Conservation (phyloP, 2,888 invertebrate genomes). For the Opisthograptis luteolata region DNA sequence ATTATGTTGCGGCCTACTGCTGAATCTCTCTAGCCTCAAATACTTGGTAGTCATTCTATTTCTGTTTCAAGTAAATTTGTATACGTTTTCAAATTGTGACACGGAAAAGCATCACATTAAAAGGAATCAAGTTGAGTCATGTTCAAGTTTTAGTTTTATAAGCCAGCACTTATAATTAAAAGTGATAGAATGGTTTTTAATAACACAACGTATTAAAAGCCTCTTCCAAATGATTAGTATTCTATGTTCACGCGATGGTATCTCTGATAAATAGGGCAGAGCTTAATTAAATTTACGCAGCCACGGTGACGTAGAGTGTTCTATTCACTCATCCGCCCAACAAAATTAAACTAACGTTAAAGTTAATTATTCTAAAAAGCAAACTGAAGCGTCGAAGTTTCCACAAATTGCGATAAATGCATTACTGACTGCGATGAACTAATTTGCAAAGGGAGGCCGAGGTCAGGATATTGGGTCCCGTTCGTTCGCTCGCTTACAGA, state of each 20-base stretch:
- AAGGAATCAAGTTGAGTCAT: conserved; percentile 3
- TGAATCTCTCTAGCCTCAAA: conserved; percentile 27
- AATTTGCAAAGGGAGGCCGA: conserved; percentile 33
- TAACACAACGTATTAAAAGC: conserved; percentile 10
- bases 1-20: conserved; percentile 46
- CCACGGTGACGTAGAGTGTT: conserved; percentile 7
- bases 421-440: conserved; percentile 33
- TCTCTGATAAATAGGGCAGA: not conserved
- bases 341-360: conserved; percentile 12
- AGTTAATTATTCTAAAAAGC: conserved; percentile 19
- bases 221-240: not conserved
- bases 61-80: conserved; percentile 2
- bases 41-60: conserved; percentile 9
- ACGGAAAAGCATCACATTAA: not conserved
- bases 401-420: conserved; percentile 34
- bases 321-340: not conserved
- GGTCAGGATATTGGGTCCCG: conserved; percentile 34
- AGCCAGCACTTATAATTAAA: conserved; percentile 1
- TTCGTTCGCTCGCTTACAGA: conserved; percentile 9
- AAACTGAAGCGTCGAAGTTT: conserved; percentile 14
- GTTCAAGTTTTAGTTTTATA: not conserved
- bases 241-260: not conserved
- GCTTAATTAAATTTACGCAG: not conserved
- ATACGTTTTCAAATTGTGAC: not conserved
- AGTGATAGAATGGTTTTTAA: not conserved